Conservation (phyloP, 2,797 vertebrate species). For the Nyctalus aviator region DNA sequence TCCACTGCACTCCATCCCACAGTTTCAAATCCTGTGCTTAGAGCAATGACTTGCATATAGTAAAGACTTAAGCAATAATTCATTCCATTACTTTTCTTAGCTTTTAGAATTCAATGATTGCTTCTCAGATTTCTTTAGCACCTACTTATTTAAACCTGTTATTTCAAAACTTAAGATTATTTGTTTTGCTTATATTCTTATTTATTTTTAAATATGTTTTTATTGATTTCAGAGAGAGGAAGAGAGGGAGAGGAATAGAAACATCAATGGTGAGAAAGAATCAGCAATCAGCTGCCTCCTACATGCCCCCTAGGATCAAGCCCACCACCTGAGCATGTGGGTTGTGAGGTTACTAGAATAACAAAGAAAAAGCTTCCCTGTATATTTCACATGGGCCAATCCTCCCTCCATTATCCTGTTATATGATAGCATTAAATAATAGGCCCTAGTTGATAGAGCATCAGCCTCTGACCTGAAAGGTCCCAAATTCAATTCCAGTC, state of each 20-base stretch:
- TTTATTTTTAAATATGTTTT: background rate
- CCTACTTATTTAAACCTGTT: background rate
- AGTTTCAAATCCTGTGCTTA: background rate
- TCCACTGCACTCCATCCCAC: background rate
- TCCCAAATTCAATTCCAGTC: no score
- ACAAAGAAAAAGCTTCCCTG: background rate
- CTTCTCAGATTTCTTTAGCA: background rate
- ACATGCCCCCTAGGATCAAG: no score
- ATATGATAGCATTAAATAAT: conserved; percentile 17
- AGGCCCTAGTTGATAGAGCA: background rate
- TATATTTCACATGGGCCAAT: background rate
- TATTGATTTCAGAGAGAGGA: no score
- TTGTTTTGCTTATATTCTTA: conserved; percentile 16
- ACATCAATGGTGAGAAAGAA: no score
- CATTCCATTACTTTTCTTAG: background rate
- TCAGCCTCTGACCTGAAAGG: no score
- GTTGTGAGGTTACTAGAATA: conserved; percentile 24
- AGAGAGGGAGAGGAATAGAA: no score
- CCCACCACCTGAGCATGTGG: background rate
- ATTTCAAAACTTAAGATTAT: background rate
- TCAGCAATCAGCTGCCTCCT: no score
- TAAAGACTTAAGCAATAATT: conserved; percentile 4
- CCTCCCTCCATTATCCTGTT: background rate
- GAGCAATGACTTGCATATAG: background rate
- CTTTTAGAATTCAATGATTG: background rate